A percentile compares a stretch with the other conserved stretches of the same genome.
phyloP scores from a whole-genome alignment of 2,113 vertebrate species.

The Bos javanicus region DNA sequence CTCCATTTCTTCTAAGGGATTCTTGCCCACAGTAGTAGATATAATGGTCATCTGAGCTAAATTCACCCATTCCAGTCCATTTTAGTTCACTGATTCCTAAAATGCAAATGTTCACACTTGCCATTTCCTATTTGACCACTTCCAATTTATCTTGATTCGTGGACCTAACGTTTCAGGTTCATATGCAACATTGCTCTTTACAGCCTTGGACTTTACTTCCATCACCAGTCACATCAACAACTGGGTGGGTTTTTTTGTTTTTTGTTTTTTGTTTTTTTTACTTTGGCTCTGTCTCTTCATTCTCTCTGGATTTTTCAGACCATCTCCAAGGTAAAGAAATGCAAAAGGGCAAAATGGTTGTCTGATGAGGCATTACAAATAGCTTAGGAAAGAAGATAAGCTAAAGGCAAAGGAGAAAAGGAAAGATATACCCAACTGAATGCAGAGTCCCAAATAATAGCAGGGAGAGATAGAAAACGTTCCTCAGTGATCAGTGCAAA shows the following conservation, averaged over 20 bases:
- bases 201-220: not conserved
- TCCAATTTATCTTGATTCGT: not conserved
- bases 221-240: not conserved
- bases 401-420: not conserved
- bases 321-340: not conserved
- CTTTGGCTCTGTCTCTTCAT: not conserved
- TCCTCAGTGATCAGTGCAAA: not conserved
- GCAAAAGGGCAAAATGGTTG: not conserved
- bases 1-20: not conserved
- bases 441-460: not conserved
- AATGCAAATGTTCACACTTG: not conserved
- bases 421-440: not conserved
- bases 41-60: not conserved
- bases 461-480: not conserved
- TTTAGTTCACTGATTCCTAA: not conserved
- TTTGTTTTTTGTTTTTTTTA: not conserved
- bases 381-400: not conserved
- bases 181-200: not conserved
- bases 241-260: not conserved
- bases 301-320: not conserved
- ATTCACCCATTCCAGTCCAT: not conserved
- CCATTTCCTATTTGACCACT: not conserved
- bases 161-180: not conserved
- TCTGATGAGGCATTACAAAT: not conserved
- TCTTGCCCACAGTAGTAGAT: not conserved